phyloP scores from a whole-genome alignment of 2,113 vertebrate genomes.

The Leptobrachium ailaonicum region DNA sequence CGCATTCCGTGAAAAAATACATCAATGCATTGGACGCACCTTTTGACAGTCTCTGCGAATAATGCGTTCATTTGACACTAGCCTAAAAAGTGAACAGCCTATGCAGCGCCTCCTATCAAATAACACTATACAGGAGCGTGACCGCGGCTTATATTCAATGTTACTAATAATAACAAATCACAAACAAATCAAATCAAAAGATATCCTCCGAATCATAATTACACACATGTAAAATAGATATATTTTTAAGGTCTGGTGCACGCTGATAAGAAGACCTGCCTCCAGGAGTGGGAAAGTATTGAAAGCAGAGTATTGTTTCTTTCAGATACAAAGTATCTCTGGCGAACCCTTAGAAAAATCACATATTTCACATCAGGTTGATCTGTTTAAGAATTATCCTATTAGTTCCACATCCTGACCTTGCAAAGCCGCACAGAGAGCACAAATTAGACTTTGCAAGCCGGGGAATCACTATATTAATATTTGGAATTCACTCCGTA shows the following conservation, averaged over 20 bases:
- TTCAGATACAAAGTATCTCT: constrained; percentile 64
- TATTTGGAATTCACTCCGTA: constrained; percentile 66
- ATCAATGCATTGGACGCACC: too few species aligned
- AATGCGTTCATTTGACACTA: too few species aligned
- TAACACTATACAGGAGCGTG: too few species aligned
- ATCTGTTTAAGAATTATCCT: constrained; percentile 69
- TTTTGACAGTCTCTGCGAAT: too few species aligned
- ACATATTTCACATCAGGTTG: constrained; percentile 67
- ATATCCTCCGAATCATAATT: not conserved
- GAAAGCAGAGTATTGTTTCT: constrained; percentile 64
- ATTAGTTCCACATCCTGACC: constrained; percentile 66
- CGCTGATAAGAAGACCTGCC: constrained; percentile 1
- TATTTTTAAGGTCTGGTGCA: not conserved
- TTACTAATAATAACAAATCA: too few species aligned
- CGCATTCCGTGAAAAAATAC: too few species aligned
- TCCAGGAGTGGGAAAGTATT: constrained; percentile 54
- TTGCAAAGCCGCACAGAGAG: constrained; percentile 62
- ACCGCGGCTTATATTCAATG: too few species aligned
- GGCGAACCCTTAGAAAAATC: constrained; percentile 66
- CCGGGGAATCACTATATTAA: constrained; percentile 70
- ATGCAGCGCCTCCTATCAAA: too few species aligned
- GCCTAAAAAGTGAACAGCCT: too few species aligned
- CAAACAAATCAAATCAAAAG: not conserved
- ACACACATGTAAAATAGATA: too few species aligned
- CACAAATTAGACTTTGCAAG: constrained; percentile 72